phyloP scores from a whole-genome alignment of 2,797 vertebrate genomes.

The Menidia menidia region DNA sequence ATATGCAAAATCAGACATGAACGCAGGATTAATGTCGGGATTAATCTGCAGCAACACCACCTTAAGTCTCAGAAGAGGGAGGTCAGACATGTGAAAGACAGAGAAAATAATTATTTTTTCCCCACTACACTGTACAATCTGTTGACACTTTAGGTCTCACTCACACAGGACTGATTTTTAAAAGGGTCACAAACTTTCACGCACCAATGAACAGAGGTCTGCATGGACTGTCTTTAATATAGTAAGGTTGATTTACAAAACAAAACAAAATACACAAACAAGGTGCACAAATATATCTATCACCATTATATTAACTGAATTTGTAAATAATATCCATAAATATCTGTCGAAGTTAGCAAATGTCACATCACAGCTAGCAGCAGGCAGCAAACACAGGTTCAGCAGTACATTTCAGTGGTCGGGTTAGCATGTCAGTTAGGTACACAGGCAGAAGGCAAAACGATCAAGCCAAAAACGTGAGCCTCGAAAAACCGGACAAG shows the following conservation, averaged over 20 bases:
- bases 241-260: conserved; percentile 62
- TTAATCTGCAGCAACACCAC: too few relatives aligned
- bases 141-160: background rate
- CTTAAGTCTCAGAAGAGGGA: too few relatives aligned
- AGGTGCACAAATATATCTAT: conserved; percentile 53
- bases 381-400: conserved; percentile 49
- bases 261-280: conserved; percentile 45
- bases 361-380: conserved; percentile 56
- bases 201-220: background rate
- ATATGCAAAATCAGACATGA: too few relatives aligned
- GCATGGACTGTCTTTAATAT: conserved; percentile 70
- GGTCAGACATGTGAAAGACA: too few relatives aligned
- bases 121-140: background rate
- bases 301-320: conserved; percentile 36
- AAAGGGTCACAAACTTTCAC: background rate
- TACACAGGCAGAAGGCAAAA: conserved; percentile 43
- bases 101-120: background rate
- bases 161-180: too few relatives aligned
- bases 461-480: conserved; percentile 33
- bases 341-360: conserved; percentile 42
- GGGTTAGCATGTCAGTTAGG: conserved; percentile 48
- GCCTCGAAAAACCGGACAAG: conserved; percentile 16
- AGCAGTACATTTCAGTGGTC: conserved; percentile 70
- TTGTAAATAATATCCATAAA: conserved; percentile 58
- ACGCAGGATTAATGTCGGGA: too few relatives aligned